Base-by-base conservation (phyloP, 2,888 invertebrate genomes). In the Lacanobia wlatinum region DNA sequence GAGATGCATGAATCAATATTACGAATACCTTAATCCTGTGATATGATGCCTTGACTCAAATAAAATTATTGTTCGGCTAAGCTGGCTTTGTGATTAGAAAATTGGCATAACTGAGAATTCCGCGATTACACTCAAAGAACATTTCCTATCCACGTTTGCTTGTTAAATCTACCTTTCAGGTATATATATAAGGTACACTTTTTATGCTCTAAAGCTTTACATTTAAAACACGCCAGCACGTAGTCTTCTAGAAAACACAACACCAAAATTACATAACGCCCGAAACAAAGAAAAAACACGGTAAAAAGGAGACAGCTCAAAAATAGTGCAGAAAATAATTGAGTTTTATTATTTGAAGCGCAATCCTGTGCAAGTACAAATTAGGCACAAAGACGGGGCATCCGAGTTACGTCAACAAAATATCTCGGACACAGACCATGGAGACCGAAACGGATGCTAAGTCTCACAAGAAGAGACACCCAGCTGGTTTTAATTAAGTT, bases 361-460 rank as follows among this genome's bases (percentile, higher is more conserved):
- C 81, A 85, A 86, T 84, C 82, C 83, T 70, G 70, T 83, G 85
- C 83, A 81, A 84, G 84, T 84, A 85, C 87, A 89, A 89, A 90
- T 89, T 86, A 89, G 84, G 85, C 81, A 86, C 86, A 85, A 85
- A 87, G 85, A 78, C 83, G 78, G 78, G 70, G 80, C 81, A 82
- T 85, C 84, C 78, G 77, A 76, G 80, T 76, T 82, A 87, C 84
- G 84, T 87, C 85, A 87, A 87, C 89, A 82, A 81, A 89, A 87
- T 87, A 78, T 85, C 81, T 84, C 84, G 79, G 78, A 85, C 81
- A 70, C 70, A 76, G 76, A 81, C 77, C 72, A 82, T 80, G 82
- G 76, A 80, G 61, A 77, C 68, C 28, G 48, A 70, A 80, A 78
- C 50, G 23, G 82, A 83, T 74, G 73, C 46, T 18, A n/a, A 60